Percentiles rank a stretch among this genome's conserved stretches.
phyloP scores from a whole-genome alignment of 2,113 vertebrate genomes.

The Takifugu flavidus region DNA sequence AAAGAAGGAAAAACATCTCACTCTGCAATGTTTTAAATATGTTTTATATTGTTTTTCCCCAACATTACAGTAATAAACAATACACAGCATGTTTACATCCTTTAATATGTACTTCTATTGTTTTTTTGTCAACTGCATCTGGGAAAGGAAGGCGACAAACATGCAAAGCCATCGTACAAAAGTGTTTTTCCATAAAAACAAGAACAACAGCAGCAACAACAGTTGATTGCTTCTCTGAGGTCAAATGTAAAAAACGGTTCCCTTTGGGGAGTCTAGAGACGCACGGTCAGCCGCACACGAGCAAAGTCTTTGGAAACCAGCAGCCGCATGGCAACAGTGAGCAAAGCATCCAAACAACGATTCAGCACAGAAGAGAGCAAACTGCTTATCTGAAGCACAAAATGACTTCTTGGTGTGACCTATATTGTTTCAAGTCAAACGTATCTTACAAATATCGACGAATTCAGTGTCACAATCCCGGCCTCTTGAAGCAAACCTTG shows the following conservation, averaged over 20 bases:
- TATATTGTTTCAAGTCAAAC: no score
- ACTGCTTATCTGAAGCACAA: constrained; percentile 3
- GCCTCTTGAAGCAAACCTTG: constrained; percentile 11
- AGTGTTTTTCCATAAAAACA: constrained; percentile 3
- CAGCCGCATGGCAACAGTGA: background rate
- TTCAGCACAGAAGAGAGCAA: constrained; percentile 1
- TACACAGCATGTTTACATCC: constrained; percentile 4
- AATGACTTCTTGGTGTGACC: background rate
- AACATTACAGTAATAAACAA: constrained; percentile 11
- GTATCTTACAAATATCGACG: background rate
- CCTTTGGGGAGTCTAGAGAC: constrained; percentile 1
- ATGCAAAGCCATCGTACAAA: background rate
- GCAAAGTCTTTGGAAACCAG: constrained; percentile 7
- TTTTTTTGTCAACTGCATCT: background rate
- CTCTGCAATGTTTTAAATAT: no score
- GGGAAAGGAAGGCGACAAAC: background rate
- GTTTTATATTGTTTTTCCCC: background rate
- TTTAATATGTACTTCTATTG: constrained; percentile 2
- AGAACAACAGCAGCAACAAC: constrained; percentile 1
- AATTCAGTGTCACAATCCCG: constrained; percentile 4
- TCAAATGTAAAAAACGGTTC: constrained; percentile 4
- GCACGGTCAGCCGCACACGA: background rate
- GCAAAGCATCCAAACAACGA: background rate
- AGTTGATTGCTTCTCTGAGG: constrained; percentile 3
- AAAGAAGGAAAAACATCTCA: no score